Conservation (phyloP, 2,797 vertebrate species). For the Columba guinea region DNA sequence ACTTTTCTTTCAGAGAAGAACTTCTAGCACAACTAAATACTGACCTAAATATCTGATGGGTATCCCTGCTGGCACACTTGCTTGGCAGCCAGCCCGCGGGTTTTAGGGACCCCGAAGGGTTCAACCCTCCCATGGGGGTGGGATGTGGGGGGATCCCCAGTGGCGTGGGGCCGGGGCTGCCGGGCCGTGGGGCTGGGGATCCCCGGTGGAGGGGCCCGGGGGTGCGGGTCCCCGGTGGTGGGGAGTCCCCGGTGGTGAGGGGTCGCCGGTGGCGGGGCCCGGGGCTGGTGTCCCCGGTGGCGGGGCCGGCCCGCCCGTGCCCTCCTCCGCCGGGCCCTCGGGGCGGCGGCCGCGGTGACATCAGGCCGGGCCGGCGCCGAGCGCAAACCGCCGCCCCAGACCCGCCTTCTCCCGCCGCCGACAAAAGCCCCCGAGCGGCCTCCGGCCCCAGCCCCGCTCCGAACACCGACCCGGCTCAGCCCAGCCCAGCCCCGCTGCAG, state of each 20-base stretch:
- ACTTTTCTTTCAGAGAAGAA: no score
- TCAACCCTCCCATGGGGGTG: not conserved
- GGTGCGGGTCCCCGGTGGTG: no score
- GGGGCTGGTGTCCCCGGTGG: no score
- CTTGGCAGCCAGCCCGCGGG: no score
- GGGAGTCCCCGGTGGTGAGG: no score
- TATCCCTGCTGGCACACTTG: no score
- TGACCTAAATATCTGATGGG: no score
- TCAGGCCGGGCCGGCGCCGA: not conserved
- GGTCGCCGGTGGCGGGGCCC: no score
- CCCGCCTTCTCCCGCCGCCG: not conserved
- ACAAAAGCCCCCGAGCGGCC: constrained; percentile 20
- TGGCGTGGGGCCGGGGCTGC: not conserved
- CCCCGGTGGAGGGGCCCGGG: no score
- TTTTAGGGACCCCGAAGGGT: no score
- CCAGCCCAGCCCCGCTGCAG: not conserved
- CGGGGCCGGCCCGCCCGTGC: not conserved
- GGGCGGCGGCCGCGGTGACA: not conserved
- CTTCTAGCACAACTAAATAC: no score
- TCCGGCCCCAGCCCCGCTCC: not conserved
- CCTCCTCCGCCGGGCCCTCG: not conserved
- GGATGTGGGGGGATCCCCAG: not conserved
- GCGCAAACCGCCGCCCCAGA: not conserved
- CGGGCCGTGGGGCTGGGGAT: not conserved
- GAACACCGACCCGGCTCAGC: not conserved